Conservation (phyloP, 2,797 vertebrate species). For the Pelobates cultripes region DNA sequence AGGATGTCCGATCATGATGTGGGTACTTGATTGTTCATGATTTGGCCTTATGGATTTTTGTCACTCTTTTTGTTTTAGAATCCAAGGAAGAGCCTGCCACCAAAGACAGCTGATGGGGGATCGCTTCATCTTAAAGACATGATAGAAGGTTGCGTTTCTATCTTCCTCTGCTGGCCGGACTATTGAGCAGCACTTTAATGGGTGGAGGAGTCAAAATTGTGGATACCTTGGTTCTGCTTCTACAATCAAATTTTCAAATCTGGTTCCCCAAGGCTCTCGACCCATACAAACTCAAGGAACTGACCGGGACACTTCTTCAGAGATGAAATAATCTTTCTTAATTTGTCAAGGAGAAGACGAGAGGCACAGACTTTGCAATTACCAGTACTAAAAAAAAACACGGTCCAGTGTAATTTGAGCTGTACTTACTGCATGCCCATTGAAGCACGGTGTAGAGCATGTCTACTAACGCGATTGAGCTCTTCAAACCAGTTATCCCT, state of each 20-base stretch:
- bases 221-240: too few species aligned
- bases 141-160: not conserved
- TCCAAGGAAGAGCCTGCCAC: conserved; percentile 2
- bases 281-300: not conserved
- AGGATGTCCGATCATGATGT: too few species aligned
- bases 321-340: too few species aligned
- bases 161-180: not conserved
- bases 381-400: not conserved
- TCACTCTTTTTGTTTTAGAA: not conserved
- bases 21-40: not conserved
- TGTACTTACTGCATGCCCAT: not conserved
- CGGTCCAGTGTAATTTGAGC: not conserved
- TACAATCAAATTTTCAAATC: too few species aligned
- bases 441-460: not conserved
- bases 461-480: too few species aligned
- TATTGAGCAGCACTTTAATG: not conserved
- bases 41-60: not conserved
- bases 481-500: too few species aligned
- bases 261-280: not conserved
- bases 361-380: not conserved
- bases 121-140: not conserved
- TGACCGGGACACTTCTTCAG: not conserved
- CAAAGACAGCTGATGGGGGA: conserved; percentile 14
- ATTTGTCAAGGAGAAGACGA: too few species aligned
- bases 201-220: not conserved